Conservation (phyloP, 2,113 vertebrate genomes). For the Aleadryas rufinucha region DNA sequence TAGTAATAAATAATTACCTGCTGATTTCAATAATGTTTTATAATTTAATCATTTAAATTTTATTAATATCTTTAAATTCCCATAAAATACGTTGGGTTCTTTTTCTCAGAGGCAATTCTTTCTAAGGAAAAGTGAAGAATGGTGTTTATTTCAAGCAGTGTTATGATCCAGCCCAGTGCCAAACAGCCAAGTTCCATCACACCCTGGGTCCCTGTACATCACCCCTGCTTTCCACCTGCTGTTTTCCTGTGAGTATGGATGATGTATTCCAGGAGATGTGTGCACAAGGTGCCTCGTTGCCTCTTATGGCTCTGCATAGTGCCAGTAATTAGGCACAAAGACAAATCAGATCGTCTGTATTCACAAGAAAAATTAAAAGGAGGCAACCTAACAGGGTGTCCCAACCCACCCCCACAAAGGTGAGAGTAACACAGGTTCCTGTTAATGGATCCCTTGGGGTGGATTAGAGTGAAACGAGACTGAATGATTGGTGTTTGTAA, state of each 20-base stretch:
- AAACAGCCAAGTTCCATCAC: neutral
- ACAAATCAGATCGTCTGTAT: neutral
- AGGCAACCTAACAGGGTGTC: neutral
- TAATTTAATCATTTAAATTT: neutral
- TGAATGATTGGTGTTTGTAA: fast-evolving
- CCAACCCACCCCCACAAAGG: neutral
- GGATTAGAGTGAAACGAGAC: neutral
- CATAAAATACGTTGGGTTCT: neutral
- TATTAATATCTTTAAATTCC: neutral
- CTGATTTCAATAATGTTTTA: neutral
- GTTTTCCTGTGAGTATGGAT: neutral
- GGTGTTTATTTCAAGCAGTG: neutral
- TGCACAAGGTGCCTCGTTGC: neutral
- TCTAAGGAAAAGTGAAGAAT: neutral
- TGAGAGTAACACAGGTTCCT: neutral
- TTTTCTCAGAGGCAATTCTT: neutral
- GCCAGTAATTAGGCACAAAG: neutral
- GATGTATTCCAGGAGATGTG: neutral
- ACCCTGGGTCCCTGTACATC: neutral
- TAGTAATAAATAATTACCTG: neutral
- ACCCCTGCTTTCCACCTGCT: neutral
- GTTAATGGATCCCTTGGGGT: neutral
- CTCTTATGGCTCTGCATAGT: neutral
- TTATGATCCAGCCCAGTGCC: neutral
- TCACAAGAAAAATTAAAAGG: neutral